Conservation (phyloP, 2,888 invertebrate species). For the Exocentrus adspersus region DNA sequence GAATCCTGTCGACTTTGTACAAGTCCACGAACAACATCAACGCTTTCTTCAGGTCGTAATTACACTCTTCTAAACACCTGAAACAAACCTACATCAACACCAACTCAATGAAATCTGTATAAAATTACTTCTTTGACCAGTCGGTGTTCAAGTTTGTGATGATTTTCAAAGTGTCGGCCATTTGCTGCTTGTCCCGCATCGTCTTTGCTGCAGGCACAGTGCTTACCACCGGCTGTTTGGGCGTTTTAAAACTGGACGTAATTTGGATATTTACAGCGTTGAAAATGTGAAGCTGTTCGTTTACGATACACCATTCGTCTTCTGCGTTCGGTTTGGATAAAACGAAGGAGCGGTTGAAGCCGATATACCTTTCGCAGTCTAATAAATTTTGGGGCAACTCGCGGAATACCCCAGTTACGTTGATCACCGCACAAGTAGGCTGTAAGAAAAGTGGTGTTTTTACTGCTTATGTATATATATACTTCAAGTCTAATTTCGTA, state of each 20-base stretch:
- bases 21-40: constrained; percentile 63
- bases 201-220: constrained; percentile 45
- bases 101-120: no score
- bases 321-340: constrained; percentile 65
- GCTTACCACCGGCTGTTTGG: constrained; percentile 37
- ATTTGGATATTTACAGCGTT: constrained; percentile 56
- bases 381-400: constrained; percentile 66
- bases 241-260: constrained; percentile 50
- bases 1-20: constrained; percentile 59
- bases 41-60: constrained; percentile 71
- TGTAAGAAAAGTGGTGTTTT: constrained; percentile 42
- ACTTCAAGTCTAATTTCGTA: constrained; percentile 60
- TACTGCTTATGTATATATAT: background rate
- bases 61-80: constrained; percentile 73
- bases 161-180: constrained; percentile 49
- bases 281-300: constrained; percentile 74
- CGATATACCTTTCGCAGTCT: constrained; percentile 62
- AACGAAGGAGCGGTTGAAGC: constrained; percentile 71
- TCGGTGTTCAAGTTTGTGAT: constrained; percentile 55
- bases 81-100: constrained; percentile 39
- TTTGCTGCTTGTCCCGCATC: constrained; percentile 50
- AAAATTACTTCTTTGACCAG: constrained; percentile 59
- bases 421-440: constrained; percentile 66
- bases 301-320: constrained; percentile 71
- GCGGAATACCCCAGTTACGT: constrained; percentile 73